A percentile compares a stretch with the other conserved stretches of the same genome.
Evolutionary conservation across 2,797 vertebrate genomes (phyloP).

Genomic region (Chaetodon trifasciatus): DNA sequence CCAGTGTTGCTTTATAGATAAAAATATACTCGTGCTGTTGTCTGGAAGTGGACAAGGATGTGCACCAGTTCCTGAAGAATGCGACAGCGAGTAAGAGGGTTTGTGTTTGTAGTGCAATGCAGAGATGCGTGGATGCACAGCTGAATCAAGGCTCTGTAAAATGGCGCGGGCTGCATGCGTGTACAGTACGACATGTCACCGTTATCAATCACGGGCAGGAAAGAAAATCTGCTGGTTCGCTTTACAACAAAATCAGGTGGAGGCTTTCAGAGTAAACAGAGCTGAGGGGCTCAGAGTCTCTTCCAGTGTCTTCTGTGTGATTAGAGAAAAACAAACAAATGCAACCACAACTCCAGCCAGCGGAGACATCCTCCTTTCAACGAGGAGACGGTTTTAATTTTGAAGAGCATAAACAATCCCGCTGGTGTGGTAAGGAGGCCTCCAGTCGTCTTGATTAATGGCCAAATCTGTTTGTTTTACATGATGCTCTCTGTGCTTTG

Average conservation of each 20-base stretch:
- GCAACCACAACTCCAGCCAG: neutral
- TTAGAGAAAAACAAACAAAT: constrained; percentile 15
- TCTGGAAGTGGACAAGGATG: too few relatives aligned
- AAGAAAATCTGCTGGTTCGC: constrained; percentile 5
- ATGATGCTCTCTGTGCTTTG: neutral
- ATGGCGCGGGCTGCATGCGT: too few relatives aligned
- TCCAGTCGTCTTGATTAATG: neutral
- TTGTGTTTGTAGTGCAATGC: too few relatives aligned
- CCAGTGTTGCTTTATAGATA: too few relatives aligned
- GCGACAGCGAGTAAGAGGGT: too few relatives aligned
- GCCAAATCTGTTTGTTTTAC: neutral
- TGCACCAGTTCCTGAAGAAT: too few relatives aligned
- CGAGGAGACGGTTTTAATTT: constrained; percentile 10
- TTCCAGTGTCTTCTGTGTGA: constrained; percentile 1
- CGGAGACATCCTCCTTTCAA: constrained; percentile 13
- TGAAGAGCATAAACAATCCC: constrained; percentile 13
- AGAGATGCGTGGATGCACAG: too few relatives aligned
- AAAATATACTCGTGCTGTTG: too few relatives aligned
- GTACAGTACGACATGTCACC: too few relatives aligned
- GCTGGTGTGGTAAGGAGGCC: neutral
- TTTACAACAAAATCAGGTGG: constrained; percentile 8
- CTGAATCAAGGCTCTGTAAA: too few relatives aligned
- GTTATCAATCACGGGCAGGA: neutral
- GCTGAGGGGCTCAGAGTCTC: neutral
- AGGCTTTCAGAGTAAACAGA: constrained; percentile 3